Evolutionary conservation across 64 coral and sea anemone species (phyloP).

Genomic region (Montipora efflorescens): DNA sequence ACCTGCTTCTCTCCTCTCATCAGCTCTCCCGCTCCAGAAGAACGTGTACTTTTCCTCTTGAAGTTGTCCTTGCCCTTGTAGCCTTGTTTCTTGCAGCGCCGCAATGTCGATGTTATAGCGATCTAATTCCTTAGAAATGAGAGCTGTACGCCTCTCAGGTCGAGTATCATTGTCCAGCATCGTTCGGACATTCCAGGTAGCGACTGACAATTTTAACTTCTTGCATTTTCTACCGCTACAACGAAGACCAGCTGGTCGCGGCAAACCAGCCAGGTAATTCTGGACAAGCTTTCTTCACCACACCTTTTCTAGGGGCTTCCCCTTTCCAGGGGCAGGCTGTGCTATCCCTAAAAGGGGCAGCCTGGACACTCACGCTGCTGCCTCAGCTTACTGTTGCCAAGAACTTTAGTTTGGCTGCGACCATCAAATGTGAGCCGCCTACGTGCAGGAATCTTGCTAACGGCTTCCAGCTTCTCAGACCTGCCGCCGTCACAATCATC

Average conservation of each 20-base stretch:
- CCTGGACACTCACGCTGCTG: slow-evolving; percentile 38
- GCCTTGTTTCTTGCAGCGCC: slow-evolving; percentile 6
- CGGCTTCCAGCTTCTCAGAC: slow-evolving; percentile 9
- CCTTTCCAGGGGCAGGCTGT: slow-evolving; percentile 37
- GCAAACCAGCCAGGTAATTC: slow-evolving; percentile 18
- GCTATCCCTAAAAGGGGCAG: slow-evolving; percentile 55
- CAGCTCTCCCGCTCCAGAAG: slow-evolving; percentile 20
- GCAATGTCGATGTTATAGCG: background rate
- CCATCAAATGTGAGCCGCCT: slow-evolving; percentile 39
- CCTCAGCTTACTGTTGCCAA: slow-evolving; percentile 37
- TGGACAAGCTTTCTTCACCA: background rate
- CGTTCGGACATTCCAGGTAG: slow-evolving; percentile 21
- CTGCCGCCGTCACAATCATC: background rate
- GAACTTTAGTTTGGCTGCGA: background rate
- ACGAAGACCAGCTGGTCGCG: background rate
- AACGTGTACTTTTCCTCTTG: background rate
- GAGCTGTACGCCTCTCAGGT: background rate
- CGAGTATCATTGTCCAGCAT: slow-evolving; percentile 8
- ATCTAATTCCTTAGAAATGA: background rate
- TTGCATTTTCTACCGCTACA: slow-evolving; percentile 25
- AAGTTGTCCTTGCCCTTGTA: background rate
- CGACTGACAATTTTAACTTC: background rate
- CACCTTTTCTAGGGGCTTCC: slow-evolving; percentile 42
- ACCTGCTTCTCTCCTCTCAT: slow-evolving; percentile 20
- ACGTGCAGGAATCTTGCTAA: slow-evolving; percentile 33